A percentile compares a stretch with the other conserved stretches of the same genome.
These are phyloP conservation scores for Orthosia cruda DNA, from an alignment of 2,888 invertebrate genomes.

Conservation along the genomic window DNA sequence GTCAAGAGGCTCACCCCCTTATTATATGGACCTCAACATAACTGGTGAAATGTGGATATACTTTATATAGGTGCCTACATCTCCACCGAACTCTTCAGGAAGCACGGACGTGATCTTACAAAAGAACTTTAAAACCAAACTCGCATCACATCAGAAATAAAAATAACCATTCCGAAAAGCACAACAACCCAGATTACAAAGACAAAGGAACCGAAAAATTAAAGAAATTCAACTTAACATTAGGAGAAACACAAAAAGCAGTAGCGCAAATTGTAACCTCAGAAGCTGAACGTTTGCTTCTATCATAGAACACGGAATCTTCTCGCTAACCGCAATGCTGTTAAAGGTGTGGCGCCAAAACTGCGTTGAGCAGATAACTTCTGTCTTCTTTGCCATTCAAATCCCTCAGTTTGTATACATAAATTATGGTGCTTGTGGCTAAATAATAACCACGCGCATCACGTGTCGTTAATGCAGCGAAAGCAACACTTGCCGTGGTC, in stretches of 20 bases:
- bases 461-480: no score
- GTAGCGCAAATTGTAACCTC: conserved; percentile 28
- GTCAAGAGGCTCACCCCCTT: no score
- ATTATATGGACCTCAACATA: no score
- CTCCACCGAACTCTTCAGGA: background rate
- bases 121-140: no score
- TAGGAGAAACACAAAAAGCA: conserved; percentile 43
- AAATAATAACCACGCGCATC: no score
- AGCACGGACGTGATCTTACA: background rate
- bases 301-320: background rate
- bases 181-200: conserved; percentile 27
- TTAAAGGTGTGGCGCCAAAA: background rate
- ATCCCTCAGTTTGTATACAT: no score
- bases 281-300: conserved; percentile 39
- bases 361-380: background rate
- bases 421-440: no score
- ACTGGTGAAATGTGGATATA: no score
- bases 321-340: background rate
- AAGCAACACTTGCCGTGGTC: no score
- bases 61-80: no score
- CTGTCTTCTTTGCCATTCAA: background rate
- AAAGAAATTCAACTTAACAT: conserved; percentile 55
- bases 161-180: background rate
- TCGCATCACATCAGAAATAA: background rate
- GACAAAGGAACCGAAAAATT: conserved; percentile 45